Evolutionary conservation across 2,113 vertebrate species (phyloP).

Genomic region (Anhinga anhinga): DNA sequence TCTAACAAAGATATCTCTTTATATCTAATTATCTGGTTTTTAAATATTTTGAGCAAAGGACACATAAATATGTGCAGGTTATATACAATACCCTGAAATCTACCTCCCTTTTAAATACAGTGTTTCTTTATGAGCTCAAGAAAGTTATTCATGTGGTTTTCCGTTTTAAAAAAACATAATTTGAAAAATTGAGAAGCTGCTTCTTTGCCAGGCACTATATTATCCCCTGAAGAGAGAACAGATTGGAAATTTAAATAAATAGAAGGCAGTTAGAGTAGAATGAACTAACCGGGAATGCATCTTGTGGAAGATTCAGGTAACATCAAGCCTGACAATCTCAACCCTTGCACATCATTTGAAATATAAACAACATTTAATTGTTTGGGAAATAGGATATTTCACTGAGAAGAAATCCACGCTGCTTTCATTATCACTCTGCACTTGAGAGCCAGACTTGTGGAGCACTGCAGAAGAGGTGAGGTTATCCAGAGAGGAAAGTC

Average conservation of each 20-base stretch:
- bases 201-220: conserved; percentile 61
- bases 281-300: conserved; percentile 54
- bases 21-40: not conserved
- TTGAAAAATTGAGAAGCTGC: conserved; percentile 56
- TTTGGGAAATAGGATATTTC: conserved; percentile 55
- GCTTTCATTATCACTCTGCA: not conserved
- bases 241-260: conserved; percentile 79
- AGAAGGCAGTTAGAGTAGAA: conserved; percentile 65
- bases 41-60: conserved; percentile 25
- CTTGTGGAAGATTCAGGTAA: conserved; percentile 69
- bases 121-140: not conserved
- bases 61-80: not conserved
- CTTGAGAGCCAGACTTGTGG: not conserved
- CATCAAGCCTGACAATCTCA: conserved; percentile 65
- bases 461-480: not conserved
- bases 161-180: conserved; percentile 55
- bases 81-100: not conserved
- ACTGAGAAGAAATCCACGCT: conserved; percentile 40
- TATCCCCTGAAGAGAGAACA: conserved; percentile 76
- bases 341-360: conserved; percentile 47
- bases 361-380: conserved; percentile 75
- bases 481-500: conserved; percentile 12
- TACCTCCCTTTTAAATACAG: not conserved
- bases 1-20: not conserved
- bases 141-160: conserved; percentile 52